These are phyloP conservation scores for Manacus vitellinus DNA, from an alignment of 2,113 vertebrate genomes.

Conservation along the genomic window DNA sequence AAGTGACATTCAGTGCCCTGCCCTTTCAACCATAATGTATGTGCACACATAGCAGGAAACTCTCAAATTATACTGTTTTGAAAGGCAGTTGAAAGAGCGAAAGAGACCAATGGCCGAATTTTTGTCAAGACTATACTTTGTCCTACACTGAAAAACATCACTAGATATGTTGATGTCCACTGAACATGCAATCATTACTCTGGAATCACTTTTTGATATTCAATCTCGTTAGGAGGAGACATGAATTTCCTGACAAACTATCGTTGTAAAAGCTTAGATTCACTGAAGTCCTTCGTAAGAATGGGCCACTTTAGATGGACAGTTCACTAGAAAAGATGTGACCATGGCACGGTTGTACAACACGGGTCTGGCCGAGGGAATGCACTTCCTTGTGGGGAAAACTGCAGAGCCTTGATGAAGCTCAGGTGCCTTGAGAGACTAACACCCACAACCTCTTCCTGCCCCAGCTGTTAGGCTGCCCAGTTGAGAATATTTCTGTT, in stretches of 20 bases:
- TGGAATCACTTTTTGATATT: constrained; percentile 14
- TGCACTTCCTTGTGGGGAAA: neutral
- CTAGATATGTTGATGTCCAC: neutral
- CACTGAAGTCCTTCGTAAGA: neutral
- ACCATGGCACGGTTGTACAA: neutral
- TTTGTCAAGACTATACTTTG: neutral
- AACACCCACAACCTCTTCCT: neutral
- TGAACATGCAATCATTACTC: neutral
- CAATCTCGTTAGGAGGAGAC: neutral
- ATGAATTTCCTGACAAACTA: neutral
- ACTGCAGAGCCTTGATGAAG: neutral
- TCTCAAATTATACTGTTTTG: neutral
- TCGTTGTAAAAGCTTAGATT: neutral
- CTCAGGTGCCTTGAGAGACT: neutral
- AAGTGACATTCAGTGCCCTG: neutral
- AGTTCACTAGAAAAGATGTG: neutral
- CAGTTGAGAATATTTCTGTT: neutral
- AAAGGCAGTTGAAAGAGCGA: neutral
- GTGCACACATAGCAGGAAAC: neutral
- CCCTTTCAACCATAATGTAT: neutral
- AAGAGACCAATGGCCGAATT: neutral
- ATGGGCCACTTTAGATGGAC: fast-evolving
- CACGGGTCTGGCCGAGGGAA: neutral
- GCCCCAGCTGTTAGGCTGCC: neutral
- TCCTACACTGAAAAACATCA: neutral